Evolutionary conservation across 1,140 invertebrate species (phyloP).

Genomic region (Orchesella cincta): DNA sequence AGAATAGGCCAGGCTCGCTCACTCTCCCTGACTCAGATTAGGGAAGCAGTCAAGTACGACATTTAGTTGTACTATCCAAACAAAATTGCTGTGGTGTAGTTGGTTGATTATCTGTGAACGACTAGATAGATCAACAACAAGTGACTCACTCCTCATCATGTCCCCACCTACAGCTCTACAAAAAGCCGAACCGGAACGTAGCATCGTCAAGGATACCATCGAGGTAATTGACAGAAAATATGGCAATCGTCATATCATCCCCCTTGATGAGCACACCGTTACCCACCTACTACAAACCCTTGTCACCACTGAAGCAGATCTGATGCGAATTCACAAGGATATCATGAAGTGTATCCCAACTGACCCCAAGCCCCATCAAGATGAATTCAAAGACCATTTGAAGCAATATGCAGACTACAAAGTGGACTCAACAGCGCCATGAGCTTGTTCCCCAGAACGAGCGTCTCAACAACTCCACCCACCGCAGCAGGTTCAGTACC

Average conservation of each 20-base stretch:
- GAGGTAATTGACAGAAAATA: background rate
- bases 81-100: no score
- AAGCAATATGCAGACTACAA: background rate
- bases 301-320: background rate
- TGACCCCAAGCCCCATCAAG: background rate
- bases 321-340: background rate
- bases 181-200: background rate
- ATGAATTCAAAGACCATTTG: background rate
- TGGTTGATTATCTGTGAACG: no score
- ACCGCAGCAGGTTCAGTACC: background rate
- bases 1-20: no score
- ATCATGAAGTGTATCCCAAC: background rate
- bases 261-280: background rate
- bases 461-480: background rate
- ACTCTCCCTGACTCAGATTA: no score
- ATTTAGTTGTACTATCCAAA: no score
- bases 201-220: background rate
- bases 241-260: background rate
- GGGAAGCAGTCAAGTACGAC: no score
- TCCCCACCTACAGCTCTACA: conserved; percentile 1
- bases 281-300: background rate
- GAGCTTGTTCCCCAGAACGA: background rate
- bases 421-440: background rate
- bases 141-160: no score
- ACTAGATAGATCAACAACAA: no score